Base-by-base conservation (phyloP, 1,140 invertebrate genomes). In the Pentalonia nigronervosa region DNA sequence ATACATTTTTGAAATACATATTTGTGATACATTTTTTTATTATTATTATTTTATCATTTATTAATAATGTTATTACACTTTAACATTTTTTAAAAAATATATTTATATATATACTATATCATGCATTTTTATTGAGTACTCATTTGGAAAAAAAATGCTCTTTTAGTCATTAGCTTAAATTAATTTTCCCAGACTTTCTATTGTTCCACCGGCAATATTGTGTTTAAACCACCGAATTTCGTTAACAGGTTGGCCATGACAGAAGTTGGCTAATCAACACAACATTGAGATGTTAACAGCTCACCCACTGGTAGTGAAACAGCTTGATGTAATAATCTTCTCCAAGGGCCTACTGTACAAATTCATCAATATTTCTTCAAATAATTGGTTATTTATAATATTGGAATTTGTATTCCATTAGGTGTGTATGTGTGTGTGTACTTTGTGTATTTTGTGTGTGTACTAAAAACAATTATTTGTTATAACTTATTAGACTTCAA, bases 191-290 rank as follows among this genome's bases (percentile, higher is more conserved):
- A 34, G n/a, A 89, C 48, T 53, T 89, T 89, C 48, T 89, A 89
- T 89, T 89, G 87, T 89, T 89, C 48, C n/a, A 45, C 9, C 17
- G 36, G 8, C 41, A 84, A 84, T 67, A 45, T 88, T 50, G 34
- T 50, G 17, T 91, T 91, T 67, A 48, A 45, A 48, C 17, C 17
- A 45, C 30, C 30, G 25, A 41, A 56, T 84, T 25, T 60, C 34
- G 47, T 36, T 25, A n/a, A 84, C 91, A 34, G 84, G 76, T 50
- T 41, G 91, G 84, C 91, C 91, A 48, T 83, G 81, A 92, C 81
- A 50, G 50, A 36, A 20, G 34, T 92, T 92, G 67, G 76, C 48
- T 11, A 92, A 92, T 83, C n/a, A 47, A 36, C 81, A 84, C n/a
- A 84, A 83, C 34, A 91, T 34, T 91, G 90, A 91, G 90, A 92